Base-by-base conservation (phyloP, 2,797 vertebrate genomes). In the Phoebastria nigripes region DNA sequence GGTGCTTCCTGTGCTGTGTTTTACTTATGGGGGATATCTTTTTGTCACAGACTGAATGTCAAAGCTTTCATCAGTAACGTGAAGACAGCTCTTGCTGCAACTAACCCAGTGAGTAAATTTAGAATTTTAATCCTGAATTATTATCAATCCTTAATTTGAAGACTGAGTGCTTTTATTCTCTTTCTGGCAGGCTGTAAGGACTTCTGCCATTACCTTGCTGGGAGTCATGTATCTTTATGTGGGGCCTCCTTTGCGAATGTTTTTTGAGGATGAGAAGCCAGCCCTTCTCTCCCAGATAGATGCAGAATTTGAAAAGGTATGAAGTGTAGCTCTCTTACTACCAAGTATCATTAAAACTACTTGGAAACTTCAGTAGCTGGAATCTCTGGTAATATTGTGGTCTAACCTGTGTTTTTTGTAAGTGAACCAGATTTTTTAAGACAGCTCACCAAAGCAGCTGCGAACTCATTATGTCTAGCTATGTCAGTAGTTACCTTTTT, bases 221-320 rank as follows among this genome's bases (percentile, higher is more conserved):
- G 99, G 99, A 13, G 99, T 99, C 86, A 99, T 99, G 99, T 99
- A 98, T 94, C 98, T 99, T 39, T 99, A 99, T 96, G 99, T 99
- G 98, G 99, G 99, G 25, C 98, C 99, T 33, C 99, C 99, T 17
- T 97, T 99, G 39, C 98, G 99, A 67, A 99, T 99, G 99, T 99
- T 99, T 97, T 99, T 99, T 96, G 99, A 99, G 90, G 99, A 99
- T 85, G 99, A 99, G 96, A 99, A 99, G 65, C 99, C 99, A 29
- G 99, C 99, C 25, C 98, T 99, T 44, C 98, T 99, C 20, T 96
- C 99, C 15, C 99, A 99, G 96, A 99, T 99, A 87, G 99, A 99
- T 92, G 98, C 99, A 2, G 99, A 99, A 96, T 99, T 99, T 97
- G 99, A 99, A 87, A 99, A 99, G 99, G 99, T 99, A 97, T 82